Evolutionary conservation across 2,113 vertebrate species (phyloP).

Genomic region (Plecturocebus donacophilus): DNA sequence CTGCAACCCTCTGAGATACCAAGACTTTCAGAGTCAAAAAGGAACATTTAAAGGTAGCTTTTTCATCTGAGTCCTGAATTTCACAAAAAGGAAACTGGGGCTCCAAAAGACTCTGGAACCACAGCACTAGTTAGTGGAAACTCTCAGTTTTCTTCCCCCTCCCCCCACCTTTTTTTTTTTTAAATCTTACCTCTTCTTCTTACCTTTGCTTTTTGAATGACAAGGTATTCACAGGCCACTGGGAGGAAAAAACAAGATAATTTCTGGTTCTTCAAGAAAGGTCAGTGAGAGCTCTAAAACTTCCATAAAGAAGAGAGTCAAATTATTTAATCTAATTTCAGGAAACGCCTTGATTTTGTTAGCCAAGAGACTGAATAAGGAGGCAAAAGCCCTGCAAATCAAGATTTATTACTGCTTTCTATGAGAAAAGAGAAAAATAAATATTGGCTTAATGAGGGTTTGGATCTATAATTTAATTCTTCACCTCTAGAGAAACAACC

Average conservation of each 20-base stretch:
- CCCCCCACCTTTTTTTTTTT: background rate
- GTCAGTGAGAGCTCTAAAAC: conserved; percentile 22
- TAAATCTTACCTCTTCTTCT: background rate
- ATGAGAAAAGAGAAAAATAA: conserved; percentile 61
- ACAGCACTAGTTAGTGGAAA: background rate
- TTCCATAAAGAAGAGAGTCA: conserved; percentile 48
- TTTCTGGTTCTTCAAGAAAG: conserved; percentile 61
- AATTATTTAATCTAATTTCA: conserved; percentile 63
- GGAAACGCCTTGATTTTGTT: conserved; percentile 61
- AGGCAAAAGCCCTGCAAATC: conserved; percentile 34
- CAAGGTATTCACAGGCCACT: background rate
- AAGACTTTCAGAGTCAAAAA: conserved; percentile 26
- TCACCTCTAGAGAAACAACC: conserved; percentile 69
- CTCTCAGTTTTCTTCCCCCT: background rate
- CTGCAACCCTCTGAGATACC: conserved; percentile 1
- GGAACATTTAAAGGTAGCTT: background rate
- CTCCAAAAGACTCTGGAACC: background rate
- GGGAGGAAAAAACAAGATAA: conserved; percentile 13
- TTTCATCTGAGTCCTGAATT: conserved; percentile 25
- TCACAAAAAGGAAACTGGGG: conserved; percentile 34
- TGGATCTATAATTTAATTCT: conserved; percentile 66
- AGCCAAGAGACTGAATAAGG: conserved; percentile 16
- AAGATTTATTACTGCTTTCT: conserved; percentile 64
- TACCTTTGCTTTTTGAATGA: conserved; percentile 43
- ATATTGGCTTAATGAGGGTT: conserved; percentile 29